Base-by-base conservation (phyloP, 2,797 vertebrate genomes). In the Lepilemur ruficaudatus region DNA sequence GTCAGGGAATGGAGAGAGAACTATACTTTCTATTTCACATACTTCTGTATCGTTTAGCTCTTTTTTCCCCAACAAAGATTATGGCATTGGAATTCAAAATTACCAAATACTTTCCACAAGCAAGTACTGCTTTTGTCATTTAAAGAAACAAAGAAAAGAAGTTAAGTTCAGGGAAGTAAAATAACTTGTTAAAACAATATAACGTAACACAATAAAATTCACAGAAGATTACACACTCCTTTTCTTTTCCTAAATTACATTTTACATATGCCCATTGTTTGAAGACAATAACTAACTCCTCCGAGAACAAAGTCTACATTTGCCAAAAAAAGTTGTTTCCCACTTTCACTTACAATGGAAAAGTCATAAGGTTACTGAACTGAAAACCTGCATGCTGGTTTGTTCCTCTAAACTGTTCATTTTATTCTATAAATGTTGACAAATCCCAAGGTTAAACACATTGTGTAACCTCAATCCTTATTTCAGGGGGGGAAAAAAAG, bases 381-480 rank as follows among this genome's bases (percentile, higher is more conserved):
- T 91, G 86, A 94, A 95, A 93, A 96, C 79, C 6, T 82, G 32
- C 52, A 28, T 18, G 81, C 35, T 82, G n/a, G 43, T 88, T 95
- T 96, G 9, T 69, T 95, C 76, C 84, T 76, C 13, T 8, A 76
- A 91, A 65, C 52, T 90, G 38, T 69, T 97, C 75, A 52, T 95
- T 97, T 98, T 70, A 63, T 92, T 97, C 91, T 94, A 88, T 76
- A 48, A 65, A 81, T 95, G 83, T 78, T 90, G 83, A 94, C 57
- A 93, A 72, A 91, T 67, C 65, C 55, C 81, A 86, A 94, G 90
- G 88, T 94, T 97, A 96, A 97, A 98, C 69, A 97, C 87, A 93
- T 12, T 89, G 25, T 84, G 93, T 61, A 96, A 86, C 61, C 86
- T 84, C 72, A 84, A 59, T 93, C 75, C 69, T 96, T 87, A 41